A percentile compares a stretch with the other conserved stretches of the same genome.
Evolutionary conservation across 2,888 invertebrate species (phyloP).

Genomic region (Spodoptera picta): DNA sequence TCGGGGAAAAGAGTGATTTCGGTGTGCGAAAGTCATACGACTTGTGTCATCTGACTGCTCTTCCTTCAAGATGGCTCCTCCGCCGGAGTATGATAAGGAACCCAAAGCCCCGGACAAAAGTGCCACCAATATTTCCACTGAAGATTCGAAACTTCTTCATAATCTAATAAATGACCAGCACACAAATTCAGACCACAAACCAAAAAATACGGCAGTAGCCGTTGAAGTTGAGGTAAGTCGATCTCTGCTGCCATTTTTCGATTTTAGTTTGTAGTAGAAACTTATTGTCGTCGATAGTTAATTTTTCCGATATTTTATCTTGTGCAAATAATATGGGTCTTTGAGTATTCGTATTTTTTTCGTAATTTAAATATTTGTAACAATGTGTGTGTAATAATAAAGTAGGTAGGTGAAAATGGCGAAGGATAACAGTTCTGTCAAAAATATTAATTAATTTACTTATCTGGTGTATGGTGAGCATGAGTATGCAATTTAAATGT

Average conservation of each 20-base stretch:
- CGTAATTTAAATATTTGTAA: constrained; percentile 2
- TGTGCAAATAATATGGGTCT: not conserved
- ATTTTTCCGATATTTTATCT: constrained; percentile 7
- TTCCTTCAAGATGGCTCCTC: constrained; percentile 93
- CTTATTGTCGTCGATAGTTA: constrained; percentile 20
- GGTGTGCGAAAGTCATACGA: constrained; percentile 87
- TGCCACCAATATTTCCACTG: constrained; percentile 76
- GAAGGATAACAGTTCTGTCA: constrained; percentile 70
- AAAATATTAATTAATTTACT: constrained; percentile 62
- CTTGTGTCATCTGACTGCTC: constrained; percentile 89
- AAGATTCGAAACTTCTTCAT: constrained; percentile 85
- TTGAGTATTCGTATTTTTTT: not conserved
- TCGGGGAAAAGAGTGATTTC: constrained; percentile 77
- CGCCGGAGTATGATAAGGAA: constrained; percentile 93
- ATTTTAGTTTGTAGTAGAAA: constrained; percentile 34
- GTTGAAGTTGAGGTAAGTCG: constrained; percentile 84
- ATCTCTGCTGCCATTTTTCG: constrained; percentile 61
- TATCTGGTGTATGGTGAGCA: constrained; percentile 47
- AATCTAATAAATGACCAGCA: constrained; percentile 80
- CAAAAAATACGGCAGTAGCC: constrained; percentile 71
- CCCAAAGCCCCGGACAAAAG: constrained; percentile 93
- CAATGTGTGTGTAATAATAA: constrained; percentile 36
- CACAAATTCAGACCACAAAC: constrained; percentile 78
- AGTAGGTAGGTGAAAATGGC: constrained; percentile 73
- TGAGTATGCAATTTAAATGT: constrained; percentile 44